These are phyloP conservation scores for Gobiocypris rarus DNA, from an alignment of 2,113 vertebrate genomes.

Conservation along the genomic window DNA sequence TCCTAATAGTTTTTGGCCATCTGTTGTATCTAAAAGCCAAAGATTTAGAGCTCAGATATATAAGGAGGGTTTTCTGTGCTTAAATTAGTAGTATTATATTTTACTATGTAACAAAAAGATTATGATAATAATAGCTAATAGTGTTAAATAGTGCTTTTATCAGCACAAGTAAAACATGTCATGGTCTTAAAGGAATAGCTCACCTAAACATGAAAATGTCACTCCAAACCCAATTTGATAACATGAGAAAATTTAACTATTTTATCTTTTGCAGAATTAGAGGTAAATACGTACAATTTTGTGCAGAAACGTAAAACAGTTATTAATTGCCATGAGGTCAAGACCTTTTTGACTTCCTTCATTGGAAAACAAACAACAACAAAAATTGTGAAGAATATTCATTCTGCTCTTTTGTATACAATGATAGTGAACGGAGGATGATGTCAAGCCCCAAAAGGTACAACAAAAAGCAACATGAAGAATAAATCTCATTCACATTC, in stretches of 20 bases:
- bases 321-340: not conserved
- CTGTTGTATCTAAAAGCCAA: slow-evolving; percentile 51
- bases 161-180: not conserved
- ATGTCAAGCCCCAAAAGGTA: not conserved
- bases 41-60: slow-evolving; percentile 20
- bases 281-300: too few relatives aligned
- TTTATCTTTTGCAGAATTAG: not conserved
- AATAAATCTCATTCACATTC: not conserved
- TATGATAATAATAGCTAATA: not conserved
- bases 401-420: not conserved
- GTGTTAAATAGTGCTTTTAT: not conserved
- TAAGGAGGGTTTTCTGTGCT: not conserved
- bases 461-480: not conserved
- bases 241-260: not conserved
- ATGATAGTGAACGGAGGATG: not conserved
- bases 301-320: not conserved
- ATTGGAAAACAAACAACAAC: not conserved
- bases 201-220: not conserved
- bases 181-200: not conserved
- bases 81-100: not conserved
- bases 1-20: slow-evolving; percentile 55
- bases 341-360: not conserved
- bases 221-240: not conserved
- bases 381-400: not conserved
- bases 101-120: not conserved